Evolutionary conservation across 2,888 invertebrate genomes (phyloP).

Genomic region (Andrena chrysosceles): DNA sequence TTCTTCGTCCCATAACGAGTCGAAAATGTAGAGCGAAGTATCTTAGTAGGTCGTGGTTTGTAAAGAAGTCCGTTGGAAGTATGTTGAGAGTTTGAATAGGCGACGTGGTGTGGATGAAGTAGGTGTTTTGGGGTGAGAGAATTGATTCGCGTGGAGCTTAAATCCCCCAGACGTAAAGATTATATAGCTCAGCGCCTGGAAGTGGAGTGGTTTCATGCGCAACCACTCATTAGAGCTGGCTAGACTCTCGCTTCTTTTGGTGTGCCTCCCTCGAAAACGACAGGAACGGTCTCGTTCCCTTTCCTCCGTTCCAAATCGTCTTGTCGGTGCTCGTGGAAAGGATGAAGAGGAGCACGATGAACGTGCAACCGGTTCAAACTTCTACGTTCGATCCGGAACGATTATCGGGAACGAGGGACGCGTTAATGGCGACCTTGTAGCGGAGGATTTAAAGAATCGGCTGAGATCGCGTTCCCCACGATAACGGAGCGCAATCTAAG

Average conservation of each 20-base stretch:
- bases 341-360: neutral
- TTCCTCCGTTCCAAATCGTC: neutral
- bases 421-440: constrained; percentile 42
- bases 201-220: constrained; percentile 8
- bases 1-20: neutral
- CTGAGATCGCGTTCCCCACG: constrained; percentile 46
- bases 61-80: neutral
- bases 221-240: constrained; percentile 55
- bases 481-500: constrained; percentile 62
- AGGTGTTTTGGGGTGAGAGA: neutral
- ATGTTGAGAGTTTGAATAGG: no score
- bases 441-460: constrained; percentile 41
- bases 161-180: constrained; percentile 42
- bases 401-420: constrained; percentile 22
- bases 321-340: neutral
- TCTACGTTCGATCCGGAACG: neutral
- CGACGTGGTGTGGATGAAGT: no score
- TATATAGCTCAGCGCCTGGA: constrained; percentile 37
- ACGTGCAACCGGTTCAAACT: neutral
- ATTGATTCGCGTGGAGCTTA: neutral
- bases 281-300: neutral
- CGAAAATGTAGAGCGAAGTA: neutral
- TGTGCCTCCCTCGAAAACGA: constrained; percentile 8
- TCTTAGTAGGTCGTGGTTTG: neutral
- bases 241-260: constrained; percentile 21